Evolutionary conservation across 2,113 vertebrate species (phyloP), one percentile per base, ranked within the genome.

Genomic region (Scopus umbretta): DNA sequence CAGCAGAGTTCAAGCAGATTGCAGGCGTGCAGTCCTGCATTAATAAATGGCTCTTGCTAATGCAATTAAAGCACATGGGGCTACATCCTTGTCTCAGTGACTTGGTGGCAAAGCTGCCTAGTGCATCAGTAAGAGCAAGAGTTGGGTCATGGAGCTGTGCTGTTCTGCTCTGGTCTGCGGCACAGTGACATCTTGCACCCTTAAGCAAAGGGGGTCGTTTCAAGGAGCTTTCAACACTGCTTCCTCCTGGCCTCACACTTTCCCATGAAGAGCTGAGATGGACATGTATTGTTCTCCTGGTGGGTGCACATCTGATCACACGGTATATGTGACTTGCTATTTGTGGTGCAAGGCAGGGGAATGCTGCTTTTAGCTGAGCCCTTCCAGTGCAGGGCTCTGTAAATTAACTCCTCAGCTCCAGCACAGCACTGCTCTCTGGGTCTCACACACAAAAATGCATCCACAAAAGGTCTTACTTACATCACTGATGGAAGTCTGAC

Each of bases 231-330:
- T 62, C 17, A 71, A 63, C 26, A 7, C 16, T 17, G 53, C 14
- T 34, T 36, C 13, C 29, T 75, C 58, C 59, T 56, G 40, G 36
- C 16, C 30, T 83, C 43, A 4, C 6, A 3, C 34, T 7, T 21
- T 43, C 25, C 49, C 15, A 15, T 5, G 27, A 34, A 47, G 30
- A 58, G 29, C 67, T 80, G 59, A 11, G 15, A 76, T 45, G 8
- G 45, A 25, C 8, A 9, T 0, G 0, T 34, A 13, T 2, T 30
- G 23, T 5, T 68, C 36, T 53, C 72, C 58, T 43, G 13, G 36
- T 40, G 68, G 40, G 55, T 62, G 26, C 45, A 29, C 19, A 6
- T 10, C 61, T 74, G 22, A n/a, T 62, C 21, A 5, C 36, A 22
- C 53, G 29, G 25, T 6, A 34, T 8, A 5, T 3, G 32, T 45